A percentile compares a stretch with the other conserved stretches of the same genome.
Evolutionary conservation across 2,797 vertebrate genomes (phyloP).

Genomic region (Thalassophryne amazonica): DNA sequence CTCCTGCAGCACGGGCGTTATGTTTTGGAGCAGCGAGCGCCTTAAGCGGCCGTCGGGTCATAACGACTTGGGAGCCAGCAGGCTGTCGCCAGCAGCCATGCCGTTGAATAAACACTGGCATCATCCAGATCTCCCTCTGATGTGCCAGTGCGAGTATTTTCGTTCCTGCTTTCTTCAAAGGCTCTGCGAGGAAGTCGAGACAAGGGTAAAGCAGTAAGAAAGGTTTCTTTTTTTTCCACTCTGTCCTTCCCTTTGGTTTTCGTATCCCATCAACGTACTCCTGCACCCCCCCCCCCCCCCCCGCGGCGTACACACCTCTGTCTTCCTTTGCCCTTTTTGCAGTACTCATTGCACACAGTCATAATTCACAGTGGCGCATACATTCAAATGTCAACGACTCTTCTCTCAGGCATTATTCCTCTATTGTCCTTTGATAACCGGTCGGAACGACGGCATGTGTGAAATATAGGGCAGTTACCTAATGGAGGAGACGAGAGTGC

Average conservation of each 20-base stretch:
- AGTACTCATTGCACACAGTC: constrained; percentile 39
- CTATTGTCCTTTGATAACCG: constrained; percentile 71
- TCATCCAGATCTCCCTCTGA: constrained; percentile 70
- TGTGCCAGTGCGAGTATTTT: constrained; percentile 58
- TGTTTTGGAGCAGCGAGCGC: constrained; percentile 50
- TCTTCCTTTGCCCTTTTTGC: constrained; percentile 61
- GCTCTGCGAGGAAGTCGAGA: constrained; percentile 65
- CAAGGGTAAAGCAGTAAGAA: constrained; percentile 72
- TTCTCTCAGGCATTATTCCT: constrained; percentile 63
- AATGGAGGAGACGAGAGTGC: constrained; percentile 53
- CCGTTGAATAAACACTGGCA: constrained; percentile 67
- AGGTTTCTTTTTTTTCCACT: constrained; percentile 6
- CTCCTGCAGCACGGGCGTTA: constrained; percentile 49
- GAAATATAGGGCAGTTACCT: constrained; percentile 69
- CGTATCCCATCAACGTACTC: constrained; percentile 57
- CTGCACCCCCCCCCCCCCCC: constrained; percentile 45
- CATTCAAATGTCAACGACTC: constrained; percentile 71
- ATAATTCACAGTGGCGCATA: constrained; percentile 64
- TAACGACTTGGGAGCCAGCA: constrained; percentile 64
- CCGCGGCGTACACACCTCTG: constrained; percentile 28
- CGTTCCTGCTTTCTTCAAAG: constrained; percentile 63
- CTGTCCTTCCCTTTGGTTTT: constrained; percentile 23
- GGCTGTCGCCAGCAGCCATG: constrained; percentile 62
- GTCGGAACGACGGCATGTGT: constrained; percentile 56
- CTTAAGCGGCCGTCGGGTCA: constrained; percentile 63